Evolutionary conservation across 2,113 vertebrate species (phyloP).

Genomic region (Phainopepla nitens): DNA sequence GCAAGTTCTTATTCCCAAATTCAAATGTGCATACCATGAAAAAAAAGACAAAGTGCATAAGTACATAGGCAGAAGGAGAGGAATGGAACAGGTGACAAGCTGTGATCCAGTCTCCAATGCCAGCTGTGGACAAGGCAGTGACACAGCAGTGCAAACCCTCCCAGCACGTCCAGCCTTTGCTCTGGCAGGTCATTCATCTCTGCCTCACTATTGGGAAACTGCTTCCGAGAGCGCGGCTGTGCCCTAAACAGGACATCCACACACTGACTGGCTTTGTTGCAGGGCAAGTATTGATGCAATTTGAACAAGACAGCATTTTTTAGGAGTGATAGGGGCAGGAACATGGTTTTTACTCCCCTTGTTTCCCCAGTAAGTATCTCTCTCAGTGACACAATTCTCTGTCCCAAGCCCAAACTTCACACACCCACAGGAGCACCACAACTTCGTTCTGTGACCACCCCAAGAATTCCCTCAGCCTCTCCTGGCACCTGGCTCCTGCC

Average conservation of each 20-base stretch:
- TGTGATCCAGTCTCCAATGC: neutral
- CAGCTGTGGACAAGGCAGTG: neutral
- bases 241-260: neutral
- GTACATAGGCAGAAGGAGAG: neutral
- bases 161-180: neutral
- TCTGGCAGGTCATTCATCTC: neutral
- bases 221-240: neutral
- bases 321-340: neutral
- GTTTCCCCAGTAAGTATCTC: neutral
- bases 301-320: neutral
- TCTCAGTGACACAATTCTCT: neutral
- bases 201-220: neutral
- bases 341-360: rapidly evolving
- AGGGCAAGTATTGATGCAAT: neutral
- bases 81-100: neutral
- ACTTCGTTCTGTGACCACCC: rapidly evolving
- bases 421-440: neutral
- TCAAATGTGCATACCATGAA: neutral
- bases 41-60: neutral
- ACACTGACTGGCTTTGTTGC: neutral
- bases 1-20: neutral
- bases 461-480: neutral
- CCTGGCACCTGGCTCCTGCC: neutral
- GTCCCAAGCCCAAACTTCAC: neutral
- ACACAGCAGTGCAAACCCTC: neutral